These are phyloP conservation scores for Tuta absoluta DNA, from an alignment of 2,888 invertebrate genomes.

Conservation along the genomic window DNA sequence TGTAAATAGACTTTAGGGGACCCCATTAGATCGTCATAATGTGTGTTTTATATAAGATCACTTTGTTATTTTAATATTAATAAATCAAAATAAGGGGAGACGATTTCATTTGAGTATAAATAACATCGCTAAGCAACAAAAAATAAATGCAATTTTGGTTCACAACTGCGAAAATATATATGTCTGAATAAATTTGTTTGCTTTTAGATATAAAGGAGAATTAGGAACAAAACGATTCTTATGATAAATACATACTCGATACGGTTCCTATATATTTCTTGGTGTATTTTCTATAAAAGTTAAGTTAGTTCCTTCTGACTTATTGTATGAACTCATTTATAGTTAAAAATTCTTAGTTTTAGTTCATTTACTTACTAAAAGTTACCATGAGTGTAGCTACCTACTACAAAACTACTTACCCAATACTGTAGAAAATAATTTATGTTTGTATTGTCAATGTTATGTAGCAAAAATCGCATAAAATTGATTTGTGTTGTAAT, in stretches of 20 bases:
- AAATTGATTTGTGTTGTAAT: slow-evolving; percentile 48
- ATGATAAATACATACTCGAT: slow-evolving; percentile 26
- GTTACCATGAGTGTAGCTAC: no score
- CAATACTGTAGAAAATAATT: background rate
- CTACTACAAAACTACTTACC: background rate
- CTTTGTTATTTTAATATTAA: background rate
- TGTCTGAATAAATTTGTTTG: no score
- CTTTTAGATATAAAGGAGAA: background rate
- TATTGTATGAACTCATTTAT: no score
- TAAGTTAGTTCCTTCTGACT: background rate
- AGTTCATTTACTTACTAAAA: no score
- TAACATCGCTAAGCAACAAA: no score
- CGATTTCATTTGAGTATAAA: background rate
- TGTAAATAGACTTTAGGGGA: background rate
- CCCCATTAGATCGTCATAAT: slow-evolving; percentile 37
- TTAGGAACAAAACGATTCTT: slow-evolving; percentile 20
- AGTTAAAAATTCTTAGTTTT: no score
- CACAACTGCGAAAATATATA: background rate
- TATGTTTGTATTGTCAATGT: slow-evolving; percentile 30
- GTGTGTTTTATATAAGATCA: slow-evolving; percentile 31
- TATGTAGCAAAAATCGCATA: slow-evolving; percentile 37
- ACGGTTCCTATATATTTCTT: slow-evolving; percentile 45
- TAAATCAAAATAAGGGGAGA: background rate
- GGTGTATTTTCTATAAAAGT: background rate
- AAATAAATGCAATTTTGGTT: background rate